phyloP scores from a whole-genome alignment of 2,888 invertebrate species.

The Trachelus tabidus region DNA sequence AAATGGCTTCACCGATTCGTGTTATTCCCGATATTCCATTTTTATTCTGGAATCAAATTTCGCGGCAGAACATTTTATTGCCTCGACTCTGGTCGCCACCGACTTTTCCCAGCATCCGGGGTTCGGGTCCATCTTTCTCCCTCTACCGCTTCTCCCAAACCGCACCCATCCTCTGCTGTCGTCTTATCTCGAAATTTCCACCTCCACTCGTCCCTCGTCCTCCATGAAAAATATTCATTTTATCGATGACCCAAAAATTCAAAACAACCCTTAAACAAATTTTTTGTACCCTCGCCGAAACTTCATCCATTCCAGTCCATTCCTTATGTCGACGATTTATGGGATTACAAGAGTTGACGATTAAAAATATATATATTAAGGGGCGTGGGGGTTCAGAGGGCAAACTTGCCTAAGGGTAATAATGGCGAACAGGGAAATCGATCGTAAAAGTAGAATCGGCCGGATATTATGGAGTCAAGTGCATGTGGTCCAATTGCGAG shows the following conservation, averaged over 20 bases:
- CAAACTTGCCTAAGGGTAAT: background rate
- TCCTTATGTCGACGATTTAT: background rate
- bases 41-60: conserved; percentile 66
- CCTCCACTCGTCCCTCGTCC: no score
- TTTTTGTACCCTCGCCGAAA: no score
- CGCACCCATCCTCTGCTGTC: conserved; percentile 10
- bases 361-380: background rate
- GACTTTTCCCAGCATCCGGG: background rate
- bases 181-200: conserved; percentile 9
- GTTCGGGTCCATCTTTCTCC: background rate
- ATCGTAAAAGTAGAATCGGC: background rate
- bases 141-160: background rate
- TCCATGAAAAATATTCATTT: no score
- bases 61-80: conserved; percentile 54
- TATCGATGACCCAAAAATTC: no score
- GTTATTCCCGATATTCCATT: conserved; percentile 63
- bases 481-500: conserved; percentile 52
- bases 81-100: conserved; percentile 5
- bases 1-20: conserved; percentile 67
- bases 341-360: background rate
- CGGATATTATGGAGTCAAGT: conserved; percentile 50
- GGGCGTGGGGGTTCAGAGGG: background rate
- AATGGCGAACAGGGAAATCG: background rate
- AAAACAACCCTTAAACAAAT: background rate
- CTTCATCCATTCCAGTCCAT: background rate